Evolutionary conservation across 2,113 vertebrate species (phyloP), one percentile per base, ranked within the genome.

Genomic region (Limanda limanda): DNA sequence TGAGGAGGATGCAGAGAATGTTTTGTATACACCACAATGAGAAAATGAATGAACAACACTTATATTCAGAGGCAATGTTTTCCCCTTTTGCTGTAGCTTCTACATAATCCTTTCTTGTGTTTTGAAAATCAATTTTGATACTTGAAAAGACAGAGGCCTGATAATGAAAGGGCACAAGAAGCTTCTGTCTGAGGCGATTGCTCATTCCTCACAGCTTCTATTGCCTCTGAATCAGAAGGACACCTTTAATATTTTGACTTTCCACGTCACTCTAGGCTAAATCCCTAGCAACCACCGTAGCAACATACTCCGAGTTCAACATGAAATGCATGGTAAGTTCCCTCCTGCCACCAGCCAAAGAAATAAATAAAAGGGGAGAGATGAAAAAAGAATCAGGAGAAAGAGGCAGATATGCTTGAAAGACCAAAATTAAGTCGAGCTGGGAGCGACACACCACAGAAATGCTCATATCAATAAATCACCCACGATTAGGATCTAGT

Each of bases 241-340:
- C 93, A 94, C 93, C 92, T 95, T 94, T 94, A 95, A 94, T 95
- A 95, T 95, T 94, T 93, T 78, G 93, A 94, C 88, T 92, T 93
- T 93, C 88, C 79, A 89, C 88, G 86, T 94, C 94, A 95, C 90
- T 94, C 92, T 79, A 61, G 86, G 74, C 91, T 95, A 94, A 95
- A 94, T 94, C 94, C 94, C 91, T 94, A 94, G 94, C 94, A 95
- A 95, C 93, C 94, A 93, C 90, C 94, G 92, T 95, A 93, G 94
- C 94, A 95, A 95, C 94, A 92, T 94, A 90, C 86, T 90, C 91
- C 68, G 81, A 82, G 87, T 84, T 87, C 84, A 88, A 95, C 93
- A 93, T 95, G 94, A 91, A 94, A 86, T 92, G 94, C 93, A 95
- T 95, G 81, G 87, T 71, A 95, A 94, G 92, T 91, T 91, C 83